Base-by-base conservation (phyloP, 1,140 invertebrate species). In the Leptonema lineaticorne region DNA sequence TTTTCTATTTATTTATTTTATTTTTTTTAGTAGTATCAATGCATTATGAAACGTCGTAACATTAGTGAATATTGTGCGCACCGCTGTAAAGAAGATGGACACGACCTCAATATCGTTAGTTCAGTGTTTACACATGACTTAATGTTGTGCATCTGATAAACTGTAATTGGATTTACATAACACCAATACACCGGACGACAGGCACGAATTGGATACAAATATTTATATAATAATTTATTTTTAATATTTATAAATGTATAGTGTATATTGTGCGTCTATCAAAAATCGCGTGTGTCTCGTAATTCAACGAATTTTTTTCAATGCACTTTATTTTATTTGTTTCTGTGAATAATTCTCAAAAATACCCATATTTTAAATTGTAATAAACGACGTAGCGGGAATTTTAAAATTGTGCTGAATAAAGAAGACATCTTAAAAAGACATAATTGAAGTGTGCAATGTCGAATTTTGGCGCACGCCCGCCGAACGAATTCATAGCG, bases 81-180 rank as follows among this genome's bases (percentile, higher is more conserved):
- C 67, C 60, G 65, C 69, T 71, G 69, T 68, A 68, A 68, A 68
- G 30, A 60, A 62, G 63, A 58, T 45, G 60, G 66, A 71, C 67
- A 71, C 66, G 65, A 65, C 50, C 67, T 63, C 69, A 71, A 71
- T 68, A 71, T 71, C 53, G 69, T 71, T 71, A 68, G 69, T 63
- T 65, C 58, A 71, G 63, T 71, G 70, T 71, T 71, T 71, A 71
- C 70, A 71, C 70, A 71, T 71, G 70, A 71, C 70, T 71, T 68
- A 71, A 71, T 71, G 70, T 66, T 71, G 70, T 71, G 70, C 70
- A 71, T 71, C 70, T 71, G 70, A 71, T 71, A 71, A 71, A 69
- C 66, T 71, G 70, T 71, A 71, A 71, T 71, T 71, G 70, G 70
- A 71, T 71, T 71, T 71, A 71, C 70, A 71, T 71, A 71, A 71